Evolutionary conservation across 92 coral and sea anemone genomes (phyloP), one percentile per base, ranked within the genome.

Genomic region (Ricordea florida): DNA sequence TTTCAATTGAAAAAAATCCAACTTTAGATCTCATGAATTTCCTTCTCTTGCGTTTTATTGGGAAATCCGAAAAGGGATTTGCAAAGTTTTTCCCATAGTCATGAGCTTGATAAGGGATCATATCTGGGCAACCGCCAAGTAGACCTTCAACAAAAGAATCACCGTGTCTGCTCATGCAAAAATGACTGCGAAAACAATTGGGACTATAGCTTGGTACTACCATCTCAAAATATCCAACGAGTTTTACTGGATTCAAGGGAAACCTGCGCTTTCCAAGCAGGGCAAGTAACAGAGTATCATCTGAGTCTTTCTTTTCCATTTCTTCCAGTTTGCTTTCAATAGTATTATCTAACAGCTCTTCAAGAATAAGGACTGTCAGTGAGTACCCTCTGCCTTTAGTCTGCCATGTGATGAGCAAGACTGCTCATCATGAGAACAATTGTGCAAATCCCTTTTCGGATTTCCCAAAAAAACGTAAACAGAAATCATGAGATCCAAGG

Each of bases 151-250:
- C 32, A 52, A 69, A 49, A 4, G 77, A 9, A 72, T 40, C 57
- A 23, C 41, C 42, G 37, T 44, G 55, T 26, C 69, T 38, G 10
- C 42, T 29, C 80, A 72, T 72, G 8, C 69, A 33, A 50, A 69
- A 69, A 53, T 71, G 66, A 71, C 41, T 4, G 22, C 66, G 55
- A 53, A 71, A 71, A 25, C 40, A 23, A 27, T 29, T 33, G 7
- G 71, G 71, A 23, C 59, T 44, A 23, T 60, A 59, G 37, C 70
- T 57, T 41, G 71, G 71, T 60, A 74, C 61, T 20, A 58, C 70
- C 46, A 43, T 32, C 17, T 59, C 80, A 17, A 58, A 74, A 74
- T 72, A 72, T 42, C 66, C 66, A 3, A 58, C 56, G 13, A 72
- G 37, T 41, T 69, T 35, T 25, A 71, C 79, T 21, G 40, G 79